Evolutionary conservation across 2,113 vertebrate species (phyloP).

Genomic region (Gallinago media): DNA sequence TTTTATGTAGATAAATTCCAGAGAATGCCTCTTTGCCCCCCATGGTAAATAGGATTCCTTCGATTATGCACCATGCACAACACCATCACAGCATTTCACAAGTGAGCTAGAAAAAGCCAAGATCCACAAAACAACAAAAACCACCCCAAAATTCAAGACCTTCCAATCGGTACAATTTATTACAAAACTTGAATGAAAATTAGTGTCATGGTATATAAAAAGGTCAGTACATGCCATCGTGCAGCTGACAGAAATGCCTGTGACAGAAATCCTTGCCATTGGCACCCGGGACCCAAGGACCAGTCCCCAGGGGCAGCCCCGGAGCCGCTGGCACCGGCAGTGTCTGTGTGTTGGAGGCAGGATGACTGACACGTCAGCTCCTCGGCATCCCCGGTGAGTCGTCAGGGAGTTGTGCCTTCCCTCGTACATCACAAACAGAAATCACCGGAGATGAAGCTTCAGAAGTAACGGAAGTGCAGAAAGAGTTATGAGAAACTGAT

Average conservation of each 20-base stretch:
- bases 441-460: slow-evolving; percentile 34
- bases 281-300: neutral
- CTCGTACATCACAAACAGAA: neutral
- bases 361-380: neutral
- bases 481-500: neutral
- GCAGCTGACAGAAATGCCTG: slow-evolving; percentile 17
- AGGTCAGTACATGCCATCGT: neutral
- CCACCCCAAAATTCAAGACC: neutral
- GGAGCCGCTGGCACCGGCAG: neutral
- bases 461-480: slow-evolving; percentile 3
- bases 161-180: slow-evolving; percentile 64
- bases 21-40: neutral
- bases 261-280: neutral
- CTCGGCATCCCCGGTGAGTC: neutral
- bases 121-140: neutral
- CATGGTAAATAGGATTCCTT: neutral
- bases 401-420: neutral
- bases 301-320: neutral
- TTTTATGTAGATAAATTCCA: neutral
- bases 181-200: slow-evolving; percentile 62
- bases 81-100: neutral
- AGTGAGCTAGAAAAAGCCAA: neutral
- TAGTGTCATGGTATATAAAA: slow-evolving; percentile 62
- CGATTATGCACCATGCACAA: neutral
- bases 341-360: slow-evolving; percentile 45